Conservation (phyloP, 1,140 invertebrate genomes). For the Sitophilus oryzae region DNA sequence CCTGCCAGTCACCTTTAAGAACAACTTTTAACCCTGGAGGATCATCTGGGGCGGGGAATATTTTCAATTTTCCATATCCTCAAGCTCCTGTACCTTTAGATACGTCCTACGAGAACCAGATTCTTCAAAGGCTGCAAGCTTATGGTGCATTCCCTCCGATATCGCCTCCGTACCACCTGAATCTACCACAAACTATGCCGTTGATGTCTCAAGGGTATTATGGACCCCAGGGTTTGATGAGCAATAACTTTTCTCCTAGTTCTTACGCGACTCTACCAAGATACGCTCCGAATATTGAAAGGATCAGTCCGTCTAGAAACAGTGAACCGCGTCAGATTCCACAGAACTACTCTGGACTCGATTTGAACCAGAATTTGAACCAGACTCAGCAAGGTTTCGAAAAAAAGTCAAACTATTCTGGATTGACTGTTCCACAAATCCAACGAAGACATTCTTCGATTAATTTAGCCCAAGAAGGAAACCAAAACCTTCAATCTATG, state of each 20-base stretch:
- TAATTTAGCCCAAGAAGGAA: slow-evolving; percentile 5
- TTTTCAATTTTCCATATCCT: slow-evolving; percentile 36
- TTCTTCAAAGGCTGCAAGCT: slow-evolving; percentile 38
- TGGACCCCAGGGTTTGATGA: slow-evolving; percentile 30
- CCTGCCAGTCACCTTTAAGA: slow-evolving; percentile 35
- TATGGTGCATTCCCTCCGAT: slow-evolving; percentile 31
- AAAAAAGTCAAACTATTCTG: neutral
- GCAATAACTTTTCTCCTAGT: slow-evolving; percentile 37
- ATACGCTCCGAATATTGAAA: slow-evolving; percentile 28
- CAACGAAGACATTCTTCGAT: slow-evolving; percentile 16
- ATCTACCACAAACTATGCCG: slow-evolving; percentile 26
- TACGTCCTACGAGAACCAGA: slow-evolving; percentile 31
- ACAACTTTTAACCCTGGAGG: slow-evolving; percentile 30
- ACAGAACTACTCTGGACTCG: slow-evolving; percentile 4
- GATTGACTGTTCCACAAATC: neutral
- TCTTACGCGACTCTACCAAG: slow-evolving; percentile 35
- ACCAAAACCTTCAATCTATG: neutral
- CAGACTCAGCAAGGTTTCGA: neutral
- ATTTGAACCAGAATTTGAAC: slow-evolving; percentile 31
- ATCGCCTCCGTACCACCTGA: slow-evolving; percentile 25
- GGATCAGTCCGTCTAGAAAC: slow-evolving; percentile 30
- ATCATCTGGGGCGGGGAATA: too few species aligned
- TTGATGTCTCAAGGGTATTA: slow-evolving; percentile 22
- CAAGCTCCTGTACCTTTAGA: slow-evolving; percentile 25
- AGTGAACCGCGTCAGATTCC: slow-evolving; percentile 34